Evolutionary conservation across 2,888 invertebrate species (phyloP), one percentile per base, ranked within the genome.

Genomic region (Drosophila anceps): DNA sequence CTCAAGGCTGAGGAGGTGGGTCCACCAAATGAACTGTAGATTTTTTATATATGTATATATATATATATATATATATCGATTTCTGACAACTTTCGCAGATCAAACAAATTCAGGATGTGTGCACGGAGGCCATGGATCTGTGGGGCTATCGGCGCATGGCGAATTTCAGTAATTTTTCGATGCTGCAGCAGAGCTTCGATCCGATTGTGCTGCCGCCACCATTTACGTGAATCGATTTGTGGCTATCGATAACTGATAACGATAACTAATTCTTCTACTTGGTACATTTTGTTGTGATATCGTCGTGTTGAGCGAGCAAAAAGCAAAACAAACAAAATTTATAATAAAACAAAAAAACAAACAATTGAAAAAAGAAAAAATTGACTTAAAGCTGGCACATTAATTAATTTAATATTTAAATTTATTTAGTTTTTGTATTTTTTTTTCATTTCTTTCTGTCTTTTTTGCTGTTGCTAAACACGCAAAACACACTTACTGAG

Each of bases 141-240:
- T 98, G 97, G 97, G 97, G 97, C 27, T 98, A 97, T 91, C 94
- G 94, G 44, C 93, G 94, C 90, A 96, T 96, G 0, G 91, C 92
- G 31, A 95, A 95, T 81, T 94, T 94, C 51, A 93, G 93, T 53
- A 94, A 95, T 83, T 94, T 95, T 77, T 72, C 88, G 79, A 73
- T 59, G 43, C 43, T 66, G 33, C 94, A 93, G 82, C 94, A 94
- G 77, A 90, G 74, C 61, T 95, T 96, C 84, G 94, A 95, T 93
- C 95, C 96, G 20, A 86, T 94, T 71, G 85, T 92, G 73, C 83
- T 93, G 81, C 91, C 92, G 71, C 90, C 93, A 77, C 93, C 93
- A 67, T 93, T 93, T 72, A 91, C 92, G 92, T 93, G 92, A 93
- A 91, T 66, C 27, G 48, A 29, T 46, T 18, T 18, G 37, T 66